A percentile compares a stretch with the other conserved stretches of the same genome.
Conservation (phyloP, 2,888 invertebrate genomes). For the Pandemis cinnamomeana region DNA sequence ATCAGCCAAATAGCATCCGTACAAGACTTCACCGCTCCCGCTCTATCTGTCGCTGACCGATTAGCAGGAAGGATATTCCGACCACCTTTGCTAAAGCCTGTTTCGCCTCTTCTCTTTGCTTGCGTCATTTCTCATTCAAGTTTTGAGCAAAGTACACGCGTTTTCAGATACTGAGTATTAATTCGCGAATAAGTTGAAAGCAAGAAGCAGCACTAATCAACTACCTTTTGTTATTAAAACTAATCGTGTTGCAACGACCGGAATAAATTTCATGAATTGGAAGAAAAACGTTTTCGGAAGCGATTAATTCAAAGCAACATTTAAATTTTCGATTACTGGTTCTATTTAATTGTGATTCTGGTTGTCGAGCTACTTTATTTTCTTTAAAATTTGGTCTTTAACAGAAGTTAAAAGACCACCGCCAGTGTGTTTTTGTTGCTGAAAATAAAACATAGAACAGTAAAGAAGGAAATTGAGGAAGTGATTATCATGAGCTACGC, state of each 20-base stretch:
- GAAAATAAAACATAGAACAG: conserved; percentile 27
- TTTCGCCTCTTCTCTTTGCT: neutral
- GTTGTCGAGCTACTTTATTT: conserved; percentile 43
- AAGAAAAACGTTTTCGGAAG: neutral
- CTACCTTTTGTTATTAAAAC: neutral
- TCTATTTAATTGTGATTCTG: conserved; percentile 39
- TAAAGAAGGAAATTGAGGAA: conserved; percentile 29
- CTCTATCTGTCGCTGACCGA: neutral
- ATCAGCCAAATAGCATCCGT: conserved; percentile 38
- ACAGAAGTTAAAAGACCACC: conserved; percentile 62
- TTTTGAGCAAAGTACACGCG: neutral
- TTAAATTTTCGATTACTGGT: conserved; percentile 7
- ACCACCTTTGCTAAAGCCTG: neutral
- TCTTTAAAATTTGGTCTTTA: conserved; percentile 62
- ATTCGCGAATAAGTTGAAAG: neutral
- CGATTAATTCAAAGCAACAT: neutral
- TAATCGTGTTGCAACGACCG: neutral
- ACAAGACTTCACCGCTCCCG: neutral
- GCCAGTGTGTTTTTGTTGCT: conserved; percentile 44
- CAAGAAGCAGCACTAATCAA: neutral
- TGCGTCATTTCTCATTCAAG: conserved; percentile 6
- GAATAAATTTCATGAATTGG: neutral
- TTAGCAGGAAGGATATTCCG: conserved; percentile 2
- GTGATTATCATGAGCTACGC: conserved; percentile 71
- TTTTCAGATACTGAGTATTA: neutral